Conservation (phyloP, 2,113 vertebrate genomes). For the Apistogramma diplotaenia region DNA sequence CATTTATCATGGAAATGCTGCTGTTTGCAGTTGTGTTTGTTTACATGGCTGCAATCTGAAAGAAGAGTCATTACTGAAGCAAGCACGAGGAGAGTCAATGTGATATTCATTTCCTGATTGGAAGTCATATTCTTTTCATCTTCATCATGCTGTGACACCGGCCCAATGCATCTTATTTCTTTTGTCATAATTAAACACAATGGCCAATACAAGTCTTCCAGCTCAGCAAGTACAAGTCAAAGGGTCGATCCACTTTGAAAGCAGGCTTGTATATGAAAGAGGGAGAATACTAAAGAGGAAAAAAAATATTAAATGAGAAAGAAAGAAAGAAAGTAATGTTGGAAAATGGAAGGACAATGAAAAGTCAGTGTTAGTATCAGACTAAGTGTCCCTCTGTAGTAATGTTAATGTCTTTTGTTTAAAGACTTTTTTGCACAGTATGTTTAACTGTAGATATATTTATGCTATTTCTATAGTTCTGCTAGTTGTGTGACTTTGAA, state of each 20-base stretch:
- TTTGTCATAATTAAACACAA: constrained; percentile 32
- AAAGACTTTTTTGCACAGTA: neutral
- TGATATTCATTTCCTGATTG: constrained; percentile 47
- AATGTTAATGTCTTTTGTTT: neutral
- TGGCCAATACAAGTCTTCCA: constrained; percentile 5
- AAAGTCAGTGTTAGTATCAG: neutral
- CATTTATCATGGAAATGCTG: constrained; percentile 39
- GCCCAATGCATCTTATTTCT: neutral
- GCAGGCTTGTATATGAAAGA: neutral
- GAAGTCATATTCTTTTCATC: neutral
- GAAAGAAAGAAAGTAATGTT: neutral
- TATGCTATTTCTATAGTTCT: no score
- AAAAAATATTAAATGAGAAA: neutral
- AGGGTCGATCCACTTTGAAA: neutral
- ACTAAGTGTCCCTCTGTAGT: neutral
- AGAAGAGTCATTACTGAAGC: constrained; percentile 16
- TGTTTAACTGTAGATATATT: neutral
- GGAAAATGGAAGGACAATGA: neutral
- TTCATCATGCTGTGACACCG: constrained; percentile 5
- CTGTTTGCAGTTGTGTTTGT: constrained; percentile 38
- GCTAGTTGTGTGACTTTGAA: no score
- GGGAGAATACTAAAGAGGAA: neutral
- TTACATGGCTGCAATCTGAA: constrained; percentile 43
- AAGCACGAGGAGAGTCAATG: constrained; percentile 34
- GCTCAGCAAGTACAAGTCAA: neutral